These are phyloP conservation scores for Melanostoma scalare DNA, from an alignment of 2,888 invertebrate genomes.

Conservation along the genomic window DNA sequence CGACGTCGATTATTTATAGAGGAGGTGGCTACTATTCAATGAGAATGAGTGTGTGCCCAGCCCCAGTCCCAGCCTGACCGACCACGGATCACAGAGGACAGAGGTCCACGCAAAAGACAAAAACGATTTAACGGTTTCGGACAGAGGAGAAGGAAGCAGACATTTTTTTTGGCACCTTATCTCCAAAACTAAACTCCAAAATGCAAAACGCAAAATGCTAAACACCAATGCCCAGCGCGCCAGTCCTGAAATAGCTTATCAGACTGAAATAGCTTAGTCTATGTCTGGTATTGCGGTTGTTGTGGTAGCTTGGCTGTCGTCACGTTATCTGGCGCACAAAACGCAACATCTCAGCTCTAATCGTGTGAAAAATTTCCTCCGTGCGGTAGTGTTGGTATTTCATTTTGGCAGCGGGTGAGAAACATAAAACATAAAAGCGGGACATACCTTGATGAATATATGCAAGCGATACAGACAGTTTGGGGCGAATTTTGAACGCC, in stretches of 20 bases:
- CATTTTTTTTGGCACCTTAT: constrained; percentile 50
- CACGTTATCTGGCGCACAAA: constrained; percentile 49
- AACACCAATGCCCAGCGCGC: constrained; percentile 35
- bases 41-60: constrained; percentile 24
- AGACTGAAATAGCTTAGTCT: constrained; percentile 50
- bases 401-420: constrained; percentile 56
- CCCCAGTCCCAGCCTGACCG: neutral
- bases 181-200: constrained; percentile 65
- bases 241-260: constrained; percentile 54
- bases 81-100: constrained; percentile 17
- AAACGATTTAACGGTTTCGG: constrained; percentile 38
- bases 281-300: constrained; percentile 40
- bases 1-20: constrained; percentile 65
- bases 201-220: constrained; percentile 49
- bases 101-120: constrained; percentile 41
- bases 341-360: constrained; percentile 48
- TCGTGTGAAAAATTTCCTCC: constrained; percentile 59
- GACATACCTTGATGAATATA: constrained; percentile 58
- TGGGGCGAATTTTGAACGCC: constrained; percentile 43
- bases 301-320: constrained; percentile 59
- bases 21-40: constrained; percentile 55
- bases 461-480: constrained; percentile 54
- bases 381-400: constrained; percentile 6
- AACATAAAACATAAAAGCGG: constrained; percentile 49
- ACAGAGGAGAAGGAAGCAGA: constrained; percentile 50